These are phyloP conservation scores for Tachypleus tridentatus DNA, from an alignment of 1,140 invertebrate species.

Conservation along the genomic window DNA sequence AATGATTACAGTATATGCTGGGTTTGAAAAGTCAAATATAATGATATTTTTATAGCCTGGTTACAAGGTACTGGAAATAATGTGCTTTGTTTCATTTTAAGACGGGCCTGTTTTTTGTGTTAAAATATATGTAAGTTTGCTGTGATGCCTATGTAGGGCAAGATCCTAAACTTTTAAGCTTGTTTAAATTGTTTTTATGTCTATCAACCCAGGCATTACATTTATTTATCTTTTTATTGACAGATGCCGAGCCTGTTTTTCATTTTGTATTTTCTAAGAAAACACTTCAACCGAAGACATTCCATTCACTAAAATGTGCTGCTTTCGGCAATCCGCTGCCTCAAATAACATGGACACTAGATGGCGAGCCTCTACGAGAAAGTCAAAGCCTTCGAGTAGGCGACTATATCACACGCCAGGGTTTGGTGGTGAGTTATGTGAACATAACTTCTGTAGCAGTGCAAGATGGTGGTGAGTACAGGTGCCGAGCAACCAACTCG, in stretches of 20 bases:
- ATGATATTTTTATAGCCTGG: no score
- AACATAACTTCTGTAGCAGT: slow-evolving; percentile 72
- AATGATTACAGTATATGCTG: no score
- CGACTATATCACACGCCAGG: slow-evolving; percentile 24
- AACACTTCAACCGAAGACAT: slow-evolving; percentile 73
- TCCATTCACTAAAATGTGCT: slow-evolving; percentile 65
- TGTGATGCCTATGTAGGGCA: no score
- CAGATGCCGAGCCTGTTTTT: slow-evolving; percentile 74
- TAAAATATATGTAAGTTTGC: no score
- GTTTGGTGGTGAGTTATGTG: slow-evolving; percentile 29
- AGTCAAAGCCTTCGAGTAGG: slow-evolving; percentile 19
- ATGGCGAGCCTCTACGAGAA: slow-evolving; percentile 53
- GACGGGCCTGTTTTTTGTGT: no score
- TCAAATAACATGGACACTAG: slow-evolving; percentile 63
- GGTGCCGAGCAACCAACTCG: slow-evolving; percentile 63
- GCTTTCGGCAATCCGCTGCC: slow-evolving; percentile 67
- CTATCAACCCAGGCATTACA: background rate
- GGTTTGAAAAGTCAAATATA: no score
- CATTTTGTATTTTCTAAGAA: slow-evolving; percentile 53
- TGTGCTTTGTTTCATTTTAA: no score
- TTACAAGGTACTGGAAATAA: no score
- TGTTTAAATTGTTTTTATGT: background rate
- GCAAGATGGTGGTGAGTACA: slow-evolving; percentile 76
- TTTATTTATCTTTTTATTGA: slow-evolving; percentile 26
- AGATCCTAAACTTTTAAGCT: no score